These are phyloP conservation scores for Amblyraja radiata DNA, from an alignment of 2,797 vertebrate species.

Conservation along the genomic window DNA sequence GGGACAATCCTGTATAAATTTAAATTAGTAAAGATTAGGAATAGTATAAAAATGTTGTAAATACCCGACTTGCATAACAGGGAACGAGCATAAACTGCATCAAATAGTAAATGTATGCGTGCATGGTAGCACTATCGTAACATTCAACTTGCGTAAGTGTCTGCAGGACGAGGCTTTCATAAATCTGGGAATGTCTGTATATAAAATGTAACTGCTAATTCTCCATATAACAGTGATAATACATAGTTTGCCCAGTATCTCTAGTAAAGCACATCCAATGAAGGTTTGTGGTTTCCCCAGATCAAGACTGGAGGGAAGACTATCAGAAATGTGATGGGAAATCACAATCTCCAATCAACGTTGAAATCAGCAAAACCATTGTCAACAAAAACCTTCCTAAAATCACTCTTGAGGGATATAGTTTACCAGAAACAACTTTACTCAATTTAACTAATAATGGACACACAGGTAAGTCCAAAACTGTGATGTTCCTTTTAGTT, in stretches of 20 bases:
- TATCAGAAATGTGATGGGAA: slow-evolving; percentile 48
- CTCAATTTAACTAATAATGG: slow-evolving; percentile 67
- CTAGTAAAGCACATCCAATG: background rate
- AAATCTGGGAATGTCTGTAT: background rate
- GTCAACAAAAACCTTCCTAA: slow-evolving; percentile 49
- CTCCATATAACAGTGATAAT: background rate
- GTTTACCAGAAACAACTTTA: slow-evolving; percentile 45
- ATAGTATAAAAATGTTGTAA: background rate
- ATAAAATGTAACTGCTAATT: background rate
- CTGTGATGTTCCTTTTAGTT: background rate
- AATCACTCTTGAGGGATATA: slow-evolving; percentile 59
- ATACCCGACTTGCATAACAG: too few species aligned
- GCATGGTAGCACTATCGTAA: too few species aligned
- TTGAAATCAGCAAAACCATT: slow-evolving; percentile 46
- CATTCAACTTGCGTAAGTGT: too few species aligned
- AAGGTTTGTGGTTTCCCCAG: background rate
- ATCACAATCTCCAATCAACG: slow-evolving; percentile 69
- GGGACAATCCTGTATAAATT: background rate
- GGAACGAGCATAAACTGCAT: too few species aligned
- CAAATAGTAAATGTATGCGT: too few species aligned
- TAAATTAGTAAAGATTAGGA: background rate
- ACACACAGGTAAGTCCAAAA: slow-evolving; percentile 63
- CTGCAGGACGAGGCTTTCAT: too few species aligned
- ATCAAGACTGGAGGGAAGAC: slow-evolving; percentile 1
- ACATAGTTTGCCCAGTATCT: background rate